Evolutionary conservation across 1,140 invertebrate genomes (phyloP), one percentile per base, ranked within the genome.

Genomic region (Drosophila willistoni): DNA sequence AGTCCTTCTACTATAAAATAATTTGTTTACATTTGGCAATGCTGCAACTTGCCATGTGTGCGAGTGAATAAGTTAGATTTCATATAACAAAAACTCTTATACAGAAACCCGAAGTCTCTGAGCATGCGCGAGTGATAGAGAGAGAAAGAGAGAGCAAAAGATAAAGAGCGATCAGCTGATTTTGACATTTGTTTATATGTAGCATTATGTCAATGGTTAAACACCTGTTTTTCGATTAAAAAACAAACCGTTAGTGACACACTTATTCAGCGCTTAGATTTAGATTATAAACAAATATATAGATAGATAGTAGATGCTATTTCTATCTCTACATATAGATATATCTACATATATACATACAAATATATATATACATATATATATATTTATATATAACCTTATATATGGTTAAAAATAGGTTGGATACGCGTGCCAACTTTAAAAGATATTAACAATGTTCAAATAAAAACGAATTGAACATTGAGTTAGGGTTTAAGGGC

Each of bases 11-110:
- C 71, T 39, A 65, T 56, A 19, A 10, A 13, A 56, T n/a, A 36
- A 7, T 81, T 82, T 87, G 83, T 87, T 87, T 87, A 87, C 83
- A 74, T 74, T 85, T 59, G 55, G 25, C 4, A 7, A 39, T 9
- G 25, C 7, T 13, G 22, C 7, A 7, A 12, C 17, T 7, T 9
- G 12, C 9, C 7, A 60, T 55, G 5, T 9, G 66, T 44, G 22
- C 14, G 39, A 67, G 54, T 62, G 60, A 74, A 33, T 39, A 22
- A n/a, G 22, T n/a, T 63, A 55, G 44, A 51, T 22, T 51, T 17
- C 44, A 51, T 22, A 59, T 62, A 7, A 5, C 33, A n/a, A 44
- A 44, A 10, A 60, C 56, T 75, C 76, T 78, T 87, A 86, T 78
- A 79, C 62, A 9, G 39, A n/a, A 14, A 55, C 19, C 33, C 66